Evolutionary conservation across 2,888 invertebrate species (phyloP).

Genomic region (Endotricha flammealis): DNA sequence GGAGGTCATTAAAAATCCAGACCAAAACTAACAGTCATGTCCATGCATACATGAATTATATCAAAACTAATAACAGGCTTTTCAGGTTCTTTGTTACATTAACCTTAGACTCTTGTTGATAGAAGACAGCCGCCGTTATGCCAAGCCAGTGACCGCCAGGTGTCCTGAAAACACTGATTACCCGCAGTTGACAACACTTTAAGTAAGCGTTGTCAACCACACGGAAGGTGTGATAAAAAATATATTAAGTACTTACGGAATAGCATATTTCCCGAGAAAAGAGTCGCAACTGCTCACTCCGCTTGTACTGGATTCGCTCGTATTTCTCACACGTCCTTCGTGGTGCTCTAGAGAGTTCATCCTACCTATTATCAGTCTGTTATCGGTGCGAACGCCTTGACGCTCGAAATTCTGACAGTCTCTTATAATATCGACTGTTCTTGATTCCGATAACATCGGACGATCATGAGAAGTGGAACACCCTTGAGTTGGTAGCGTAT

Average conservation of each 20-base stretch:
- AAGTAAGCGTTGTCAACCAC: too few relatives aligned
- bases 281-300: conserved; percentile 91
- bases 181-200: too few relatives aligned
- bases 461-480: conserved; percentile 78
- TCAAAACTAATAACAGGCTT: too few relatives aligned
- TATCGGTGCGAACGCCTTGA: conserved; percentile 32
- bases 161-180: too few relatives aligned
- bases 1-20: too few relatives aligned
- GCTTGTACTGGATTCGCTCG: conserved; percentile 87
- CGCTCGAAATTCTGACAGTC: conserved; percentile 58
- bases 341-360: conserved; percentile 65
- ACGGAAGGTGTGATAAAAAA: conserved; percentile 5
- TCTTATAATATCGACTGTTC: conserved; percentile 80
- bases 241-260: conserved; percentile 65
- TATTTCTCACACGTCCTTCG: conserved; percentile 67
- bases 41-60: too few relatives aligned
- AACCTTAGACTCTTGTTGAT: too few relatives aligned
- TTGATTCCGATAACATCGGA: conserved; percentile 83
- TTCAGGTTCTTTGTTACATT: too few relatives aligned
- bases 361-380: conserved; percentile 48
- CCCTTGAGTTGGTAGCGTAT: conserved; percentile 78
- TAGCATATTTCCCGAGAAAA: conserved; percentile 78
- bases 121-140: too few relatives aligned
- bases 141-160: too few relatives aligned
- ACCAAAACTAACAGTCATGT: too few relatives aligned